Percentiles rank a stretch among this genome's conserved stretches.
phyloP scores from a whole-genome alignment of 2,113 vertebrate genomes.

The Acanthochromis polyacanthus region DNA sequence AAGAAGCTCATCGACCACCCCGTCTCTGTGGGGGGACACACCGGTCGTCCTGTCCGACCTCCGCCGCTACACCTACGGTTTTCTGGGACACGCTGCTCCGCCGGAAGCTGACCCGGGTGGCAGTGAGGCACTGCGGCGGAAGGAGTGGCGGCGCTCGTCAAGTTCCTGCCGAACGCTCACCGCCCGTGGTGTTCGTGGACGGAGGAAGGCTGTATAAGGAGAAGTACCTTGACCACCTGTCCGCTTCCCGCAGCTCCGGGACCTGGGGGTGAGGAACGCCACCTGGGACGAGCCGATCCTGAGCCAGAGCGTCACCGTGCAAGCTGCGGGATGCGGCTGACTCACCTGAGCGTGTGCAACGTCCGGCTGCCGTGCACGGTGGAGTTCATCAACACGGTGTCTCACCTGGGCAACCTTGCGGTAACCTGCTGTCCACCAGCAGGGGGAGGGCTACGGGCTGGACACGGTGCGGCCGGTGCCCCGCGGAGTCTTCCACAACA shows the following conservation, averaged over 20 bases:
- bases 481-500: conserved; percentile 51
- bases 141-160: conserved; percentile 74
- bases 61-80: conserved; percentile 75
- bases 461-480: conserved; percentile 72
- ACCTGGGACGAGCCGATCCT: conserved; percentile 64
- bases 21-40: conserved; percentile 61
- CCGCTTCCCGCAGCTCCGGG: conserved; percentile 43
- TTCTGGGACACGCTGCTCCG: conserved; percentile 68
- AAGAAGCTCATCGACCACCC: conserved; percentile 65
- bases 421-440: conserved; percentile 72
- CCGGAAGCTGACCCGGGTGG: conserved; percentile 63
- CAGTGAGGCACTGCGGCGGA: conserved; percentile 71
- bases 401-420: conserved; percentile 66
- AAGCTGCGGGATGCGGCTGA: conserved; percentile 58
- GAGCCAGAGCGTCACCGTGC: conserved; percentile 25
- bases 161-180: conserved; percentile 67
- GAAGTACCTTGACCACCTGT: conserved; percentile 67
- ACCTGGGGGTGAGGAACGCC: conserved; percentile 67
- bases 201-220: conserved; percentile 67
- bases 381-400: conserved; percentile 48
- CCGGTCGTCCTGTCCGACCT: conserved; percentile 68
- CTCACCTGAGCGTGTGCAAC: conserved; percentile 75
- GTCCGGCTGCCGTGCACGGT: conserved; percentile 61
- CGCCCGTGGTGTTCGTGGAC: conserved; percentile 69
- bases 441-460: conserved; percentile 68